Evolutionary conservation across 2,888 invertebrate species (phyloP), one percentile per base, ranked within the genome.

Genomic region (Volucella zonaria): DNA sequence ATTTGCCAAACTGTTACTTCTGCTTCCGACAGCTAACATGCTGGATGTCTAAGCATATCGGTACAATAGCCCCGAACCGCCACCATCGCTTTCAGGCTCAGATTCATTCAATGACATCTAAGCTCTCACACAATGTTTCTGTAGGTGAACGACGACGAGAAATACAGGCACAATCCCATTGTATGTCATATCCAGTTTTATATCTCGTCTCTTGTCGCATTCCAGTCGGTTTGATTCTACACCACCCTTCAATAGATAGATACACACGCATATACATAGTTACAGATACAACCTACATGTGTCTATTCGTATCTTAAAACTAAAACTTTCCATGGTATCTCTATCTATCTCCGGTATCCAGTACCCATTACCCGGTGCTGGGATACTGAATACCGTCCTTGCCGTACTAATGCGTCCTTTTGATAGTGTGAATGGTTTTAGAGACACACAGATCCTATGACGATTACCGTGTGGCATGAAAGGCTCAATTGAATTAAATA

Each of bases 1-100:
- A 85, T 85, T 81, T 85, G 81, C 81, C 85, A 85, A 85, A 85
- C 85, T 85, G 85, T 81, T 85, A 85, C 85, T 85, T 85, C 85
- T 85, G 85, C 85, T 81, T 85, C 85, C 85, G 85, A 85, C 85
- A 85, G 85, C 85, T 85, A 81, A 85, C 85, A 85, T 85, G 85
- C 76, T 85, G 85, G 85, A 85, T 85, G 81, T 85, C 85, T 85
- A 85, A 81, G 85, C 85, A 81, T 73, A 81, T 81, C 77, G 85
- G 66, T 67, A 76, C 71, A 54, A 80, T 66, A 81, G 71, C 73
- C 79, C 52, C 52, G 62, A 6, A 71, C 47, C 61, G 67, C 58
- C 62, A 61, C 54, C 54, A 61, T 54, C 71, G 52, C 43, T 49
- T 66, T 59, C 73, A 62, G 68, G 42, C 68, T 67, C 76, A 71